Percentiles rank a stretch among this genome's conserved stretches.
phyloP scores from a whole-genome alignment of 2,888 invertebrate species.

The Gisinianus flammeolus region DNA sequence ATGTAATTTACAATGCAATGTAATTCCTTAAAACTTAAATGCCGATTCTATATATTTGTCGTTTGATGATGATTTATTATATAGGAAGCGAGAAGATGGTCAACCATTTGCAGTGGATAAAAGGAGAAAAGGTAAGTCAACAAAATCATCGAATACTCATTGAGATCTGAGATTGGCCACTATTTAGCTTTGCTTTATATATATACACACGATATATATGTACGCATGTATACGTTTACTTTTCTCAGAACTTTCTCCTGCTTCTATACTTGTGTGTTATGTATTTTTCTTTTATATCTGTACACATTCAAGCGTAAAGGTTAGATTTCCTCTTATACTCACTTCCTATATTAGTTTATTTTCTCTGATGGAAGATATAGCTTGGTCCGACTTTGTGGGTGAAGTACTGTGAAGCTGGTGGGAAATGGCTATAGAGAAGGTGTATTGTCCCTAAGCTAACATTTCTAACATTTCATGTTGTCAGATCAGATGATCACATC shows the following conservation, averaged over 20 bases:
- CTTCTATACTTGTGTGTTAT: too few relatives aligned
- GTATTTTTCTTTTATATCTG: too few relatives aligned
- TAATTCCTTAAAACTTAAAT: too few relatives aligned
- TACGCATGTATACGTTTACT: background rate
- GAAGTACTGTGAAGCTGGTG: background rate
- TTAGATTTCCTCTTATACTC: too few relatives aligned
- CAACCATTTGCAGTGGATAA: slow-evolving; percentile 81
- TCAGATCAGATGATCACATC: slow-evolving; percentile 11
- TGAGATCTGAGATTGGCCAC: too few relatives aligned
- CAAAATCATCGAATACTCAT: background rate
- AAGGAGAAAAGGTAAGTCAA: slow-evolving; percentile 78
- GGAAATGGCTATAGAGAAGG: background rate
- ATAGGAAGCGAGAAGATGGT: slow-evolving; percentile 15
- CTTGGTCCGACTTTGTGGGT: background rate
- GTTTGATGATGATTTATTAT: background rate
- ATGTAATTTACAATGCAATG: too few relatives aligned
- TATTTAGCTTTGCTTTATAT: background rate
- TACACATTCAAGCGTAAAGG: too few relatives aligned
- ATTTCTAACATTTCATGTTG: background rate
- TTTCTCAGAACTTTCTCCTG: too few relatives aligned
- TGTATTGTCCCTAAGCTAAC: background rate
- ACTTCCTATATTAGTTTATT: too few relatives aligned
- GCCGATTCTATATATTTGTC: too few relatives aligned
- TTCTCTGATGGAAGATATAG: background rate
- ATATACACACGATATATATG: background rate